Percentiles rank a stretch among this genome's conserved stretches.
These are phyloP conservation scores for Gasterosteus nipponicus DNA, from an alignment of 2,113 vertebrate genomes.

Conservation along the genomic window DNA sequence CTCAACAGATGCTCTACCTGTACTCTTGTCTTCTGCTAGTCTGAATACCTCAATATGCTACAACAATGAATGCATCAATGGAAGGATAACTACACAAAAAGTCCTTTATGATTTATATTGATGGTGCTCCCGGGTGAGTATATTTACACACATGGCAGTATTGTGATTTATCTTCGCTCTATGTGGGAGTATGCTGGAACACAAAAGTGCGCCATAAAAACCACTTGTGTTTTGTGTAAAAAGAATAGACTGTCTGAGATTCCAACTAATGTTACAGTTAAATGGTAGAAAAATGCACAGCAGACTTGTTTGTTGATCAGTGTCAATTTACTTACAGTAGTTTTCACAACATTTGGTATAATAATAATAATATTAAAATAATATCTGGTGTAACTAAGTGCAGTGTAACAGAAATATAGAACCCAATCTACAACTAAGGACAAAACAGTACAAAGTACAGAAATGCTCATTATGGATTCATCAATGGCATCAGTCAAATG, in stretches of 20 bases:
- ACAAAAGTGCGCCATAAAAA: slow-evolving; percentile 10
- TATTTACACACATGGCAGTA: neutral
- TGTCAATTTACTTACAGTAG: slow-evolving; percentile 39
- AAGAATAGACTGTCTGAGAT: slow-evolving; percentile 12
- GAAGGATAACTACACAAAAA: slow-evolving; percentile 1
- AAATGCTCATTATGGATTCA: slow-evolving; percentile 23
- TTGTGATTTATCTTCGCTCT: neutral
- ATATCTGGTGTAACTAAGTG: slow-evolving; percentile 54
- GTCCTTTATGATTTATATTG: slow-evolving; percentile 6
- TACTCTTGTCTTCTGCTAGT: slow-evolving; percentile 13
- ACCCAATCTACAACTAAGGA: slow-evolving; percentile 5
- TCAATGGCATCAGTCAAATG: slow-evolving; percentile 13
- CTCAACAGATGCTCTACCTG: slow-evolving; percentile 14
- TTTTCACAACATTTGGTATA: slow-evolving; percentile 21
- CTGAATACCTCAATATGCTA: slow-evolving; percentile 16
- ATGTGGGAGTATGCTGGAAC: neutral
- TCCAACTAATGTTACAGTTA: neutral
- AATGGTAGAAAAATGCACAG: slow-evolving; percentile 31
- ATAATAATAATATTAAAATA: no score
- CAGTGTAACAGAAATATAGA: slow-evolving; percentile 32
- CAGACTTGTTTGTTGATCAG: slow-evolving; percentile 19
- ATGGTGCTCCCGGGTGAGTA: neutral
- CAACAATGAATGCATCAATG: neutral
- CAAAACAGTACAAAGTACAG: slow-evolving; percentile 36
- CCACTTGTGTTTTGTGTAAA: neutral